Base-by-base conservation (phyloP, 2,888 invertebrate species). In the Buathra laborator region DNA sequence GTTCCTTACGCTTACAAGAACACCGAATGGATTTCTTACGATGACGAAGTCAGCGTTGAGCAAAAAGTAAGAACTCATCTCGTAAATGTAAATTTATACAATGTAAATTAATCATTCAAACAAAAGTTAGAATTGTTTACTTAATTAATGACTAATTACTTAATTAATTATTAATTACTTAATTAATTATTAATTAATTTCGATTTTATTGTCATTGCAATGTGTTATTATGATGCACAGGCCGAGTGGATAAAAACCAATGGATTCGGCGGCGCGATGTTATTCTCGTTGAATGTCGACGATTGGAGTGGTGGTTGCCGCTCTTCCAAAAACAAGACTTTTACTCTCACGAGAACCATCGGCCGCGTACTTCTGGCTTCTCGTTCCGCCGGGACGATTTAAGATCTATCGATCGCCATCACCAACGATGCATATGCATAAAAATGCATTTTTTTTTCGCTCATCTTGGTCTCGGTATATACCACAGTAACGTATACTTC, bases 21-120 rank as follows among this genome's bases (percentile, higher is more conserved):
- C 68, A 94, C 94, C 16, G 97, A 98, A 89, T 98, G 98, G 98
- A 95, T 98, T 62, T 97, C 98, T 0, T 98, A 96, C 92, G 98
- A 98, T 86, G 95, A 97, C 89, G 94, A 95, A 37, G 93, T 94
- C 70, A 98, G 98, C 93, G 95, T 97, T 2, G 94, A 94, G 76
- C 95, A 95, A 89, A 98, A 97, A 94, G 96, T 95, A 19, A n/a
- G 66, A 12, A 67, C 24, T 70, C 5, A 19, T 48, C 4, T n/a
- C 16, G 16, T 6, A 56, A 24, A 59, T 53, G 24, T 24, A 24
- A 9, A 37, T 37, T 9, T 5, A 0, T 37, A 12, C 10, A 43
- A 14, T 70, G 12, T 75, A 0, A 3, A 51, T 44, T 16, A 6
- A 48, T 77, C 12, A 48, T 79, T 79, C 24, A 46, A 74, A 56